Evolutionary conservation across 2,797 vertebrate species (phyloP), one percentile per base, ranked within the genome.

Genomic region (Myotis myotis): DNA sequence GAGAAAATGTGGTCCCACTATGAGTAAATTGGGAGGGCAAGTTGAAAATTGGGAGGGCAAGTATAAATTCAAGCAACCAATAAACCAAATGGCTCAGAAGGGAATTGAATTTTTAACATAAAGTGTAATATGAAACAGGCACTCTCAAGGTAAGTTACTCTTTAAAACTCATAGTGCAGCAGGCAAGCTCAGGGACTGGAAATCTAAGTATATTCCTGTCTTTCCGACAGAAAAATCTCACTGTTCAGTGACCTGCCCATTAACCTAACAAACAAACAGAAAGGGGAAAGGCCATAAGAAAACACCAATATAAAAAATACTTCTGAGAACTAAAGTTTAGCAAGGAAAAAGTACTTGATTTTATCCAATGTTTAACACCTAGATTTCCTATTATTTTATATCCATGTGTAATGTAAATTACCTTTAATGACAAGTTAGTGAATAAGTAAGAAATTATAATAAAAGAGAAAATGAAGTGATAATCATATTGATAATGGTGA

Each of bases 71-170:
- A 89, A 97, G 86, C 94, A 97, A 97, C 95, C 93, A 96, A 91
- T 97, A 98, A 98, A 96, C 95, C 98, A 98, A 94, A 97, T 98
- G 96, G 83, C 94, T 98, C 96, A 95, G 86, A 97, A 47, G 84
- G 53, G 78, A 96, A 98, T 97, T 97, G 97, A 97, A 97, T 97
- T 98, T 93, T 96, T 98, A 96, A 94, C 76, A 97, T 98, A 97
- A 98, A 98, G 98, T 97, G 97, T 97, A 98, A 98, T 98, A 97
- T 94, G 92, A 84, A 97, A 89, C 95, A 98, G 95, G 90, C 90
- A 94, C 25, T 86, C 33, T 97, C 92, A 98, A 96, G 95, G 92
- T 94, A 96, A 92, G 93, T 96, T 96, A 96, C 85, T 97, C 85
- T 97, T 97, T 97, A 95, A 98, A 97, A 95, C 84, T 97, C 92